These are phyloP conservation scores for Maniola jurtina DNA, from an alignment of 1,140 invertebrate species.

Conservation along the genomic window DNA sequence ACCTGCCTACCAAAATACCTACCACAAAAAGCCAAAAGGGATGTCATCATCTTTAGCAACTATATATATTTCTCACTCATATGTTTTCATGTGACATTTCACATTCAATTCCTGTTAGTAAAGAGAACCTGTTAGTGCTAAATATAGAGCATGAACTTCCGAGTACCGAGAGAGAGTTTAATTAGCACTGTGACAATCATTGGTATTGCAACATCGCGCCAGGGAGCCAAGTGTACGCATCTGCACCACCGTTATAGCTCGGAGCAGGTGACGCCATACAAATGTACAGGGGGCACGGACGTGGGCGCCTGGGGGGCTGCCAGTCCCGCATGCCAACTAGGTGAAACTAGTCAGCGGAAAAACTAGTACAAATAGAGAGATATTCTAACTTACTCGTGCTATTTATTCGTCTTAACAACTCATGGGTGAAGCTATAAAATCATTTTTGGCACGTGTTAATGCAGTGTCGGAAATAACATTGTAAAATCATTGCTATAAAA, in stretches of 20 bases:
- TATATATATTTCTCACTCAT: not conserved
- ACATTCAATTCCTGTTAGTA: not conserved
- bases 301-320: slow-evolving; percentile 53
- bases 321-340: slow-evolving; percentile 59
- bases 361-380: slow-evolving; percentile 12
- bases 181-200: slow-evolving; percentile 42
- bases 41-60: not conserved
- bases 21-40: no score
- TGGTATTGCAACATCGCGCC: slow-evolving; percentile 35
- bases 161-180: slow-evolving; percentile 32
- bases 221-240: slow-evolving; percentile 45
- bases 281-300: slow-evolving; percentile 45
- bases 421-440: not conserved
- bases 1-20: no score
- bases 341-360: slow-evolving; percentile 40
- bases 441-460: no score
- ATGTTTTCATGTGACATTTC: slow-evolving; percentile 6
- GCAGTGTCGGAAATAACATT: no score
- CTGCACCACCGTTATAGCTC: slow-evolving; percentile 34
- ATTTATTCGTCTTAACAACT: not conserved
- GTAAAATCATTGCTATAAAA: no score
- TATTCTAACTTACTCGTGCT: not conserved
- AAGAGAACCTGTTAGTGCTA: no score
- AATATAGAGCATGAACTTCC: slow-evolving; percentile 24
- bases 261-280: slow-evolving; percentile 43